Conservation (phyloP, 1,140 invertebrate genomes). For the Chironomus striatipennis region DNA sequence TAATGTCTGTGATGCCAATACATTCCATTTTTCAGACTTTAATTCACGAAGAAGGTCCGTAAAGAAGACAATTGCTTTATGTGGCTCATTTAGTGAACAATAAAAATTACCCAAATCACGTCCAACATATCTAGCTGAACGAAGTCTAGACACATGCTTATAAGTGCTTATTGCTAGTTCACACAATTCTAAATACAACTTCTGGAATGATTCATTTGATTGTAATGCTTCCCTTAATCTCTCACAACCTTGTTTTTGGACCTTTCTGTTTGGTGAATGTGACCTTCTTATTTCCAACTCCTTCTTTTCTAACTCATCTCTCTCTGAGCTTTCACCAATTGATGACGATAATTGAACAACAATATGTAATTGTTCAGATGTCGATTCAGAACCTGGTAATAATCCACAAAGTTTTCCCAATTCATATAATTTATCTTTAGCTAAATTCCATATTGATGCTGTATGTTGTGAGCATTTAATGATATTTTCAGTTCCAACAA, state of each 20-base stretch:
- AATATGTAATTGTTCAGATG: constrained; percentile 78
- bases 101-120: constrained; percentile 85
- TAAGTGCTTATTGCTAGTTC: constrained; percentile 94
- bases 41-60: constrained; percentile 79
- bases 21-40: constrained; percentile 75
- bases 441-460: constrained; percentile 83
- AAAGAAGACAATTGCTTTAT: constrained; percentile 82
- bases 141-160: constrained; percentile 83
- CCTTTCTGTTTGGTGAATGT: constrained; percentile 38
- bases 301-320: background rate
- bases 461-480: constrained; percentile 74
- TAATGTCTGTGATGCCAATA: constrained; percentile 70
- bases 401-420: constrained; percentile 84
- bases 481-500: constrained; percentile 55
- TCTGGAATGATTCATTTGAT: constrained; percentile 80
- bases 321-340: constrained; percentile 61
- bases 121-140: constrained; percentile 79
- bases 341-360: constrained; percentile 84
- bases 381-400: constrained; percentile 75
- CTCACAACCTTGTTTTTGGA: constrained; percentile 57
- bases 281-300: constrained; percentile 30
- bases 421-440: constrained; percentile 82
- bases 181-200: constrained; percentile 85
- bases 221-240: constrained; percentile 85
- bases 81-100: constrained; percentile 71